phyloP scores from a whole-genome alignment of 2,797 vertebrate species.

The Crenichthys baileyi region DNA sequence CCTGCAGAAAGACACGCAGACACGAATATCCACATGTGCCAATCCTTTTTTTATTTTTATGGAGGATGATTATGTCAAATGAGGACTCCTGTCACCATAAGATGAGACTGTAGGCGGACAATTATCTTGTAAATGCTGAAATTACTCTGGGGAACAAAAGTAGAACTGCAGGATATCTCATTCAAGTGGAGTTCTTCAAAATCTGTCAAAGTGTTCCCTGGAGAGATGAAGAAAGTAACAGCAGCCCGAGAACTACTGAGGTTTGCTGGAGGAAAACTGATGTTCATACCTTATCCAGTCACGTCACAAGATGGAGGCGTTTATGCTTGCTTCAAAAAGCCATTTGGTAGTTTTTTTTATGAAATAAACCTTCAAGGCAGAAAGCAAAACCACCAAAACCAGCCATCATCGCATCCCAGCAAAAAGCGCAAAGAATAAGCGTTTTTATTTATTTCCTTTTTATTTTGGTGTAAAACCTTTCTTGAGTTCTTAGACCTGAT shows the following conservation, averaged over 20 bases:
- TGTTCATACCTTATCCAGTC: neutral
- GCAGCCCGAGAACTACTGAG: neutral
- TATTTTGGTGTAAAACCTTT: no score
- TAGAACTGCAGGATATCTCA: neutral
- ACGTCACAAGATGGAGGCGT: neutral
- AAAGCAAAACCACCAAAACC: no score
- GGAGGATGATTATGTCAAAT: slow-evolving; percentile 5
- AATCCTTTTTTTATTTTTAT: neutral
- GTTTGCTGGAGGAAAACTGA: neutral
- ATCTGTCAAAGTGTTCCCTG: neutral
- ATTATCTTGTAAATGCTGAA: neutral
- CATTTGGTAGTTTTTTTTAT: no score
- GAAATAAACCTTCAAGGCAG: no score
- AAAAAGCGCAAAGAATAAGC: no score
- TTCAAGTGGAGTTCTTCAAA: neutral
- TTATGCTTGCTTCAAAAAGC: no score
- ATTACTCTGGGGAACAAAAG: neutral
- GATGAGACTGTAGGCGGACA: neutral
- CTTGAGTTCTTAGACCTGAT: no score
- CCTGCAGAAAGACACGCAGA: neutral
- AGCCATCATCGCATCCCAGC: no score
- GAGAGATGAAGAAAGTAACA: neutral
- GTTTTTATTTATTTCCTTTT: no score
- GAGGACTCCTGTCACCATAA: neutral
- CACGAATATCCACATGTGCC: neutral